Base-by-base conservation (phyloP, 2,113 vertebrate species). In the Heliornis fulica region DNA sequence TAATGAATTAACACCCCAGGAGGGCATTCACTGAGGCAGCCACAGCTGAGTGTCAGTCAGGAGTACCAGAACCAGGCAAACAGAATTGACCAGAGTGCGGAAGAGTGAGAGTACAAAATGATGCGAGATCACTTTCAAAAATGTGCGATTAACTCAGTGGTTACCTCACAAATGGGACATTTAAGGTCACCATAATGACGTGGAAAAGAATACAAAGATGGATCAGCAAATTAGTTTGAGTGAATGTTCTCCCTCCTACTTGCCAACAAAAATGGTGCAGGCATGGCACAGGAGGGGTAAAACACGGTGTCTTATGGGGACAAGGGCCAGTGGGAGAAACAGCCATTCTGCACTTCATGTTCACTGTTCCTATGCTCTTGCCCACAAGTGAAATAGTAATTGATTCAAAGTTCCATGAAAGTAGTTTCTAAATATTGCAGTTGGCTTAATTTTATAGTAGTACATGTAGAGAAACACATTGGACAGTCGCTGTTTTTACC, bases 181-280 rank as follows among this genome's bases (percentile, higher is more conserved):
- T 59, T 57, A 45, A 53, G 41, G 72, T 61, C 81, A 61, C 28
- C 6, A 15, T 56, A 77, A 60, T 11, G 26, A 81, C 18, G 17
- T 81, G 57, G 36, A 63, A 61, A 68, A 74, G 26, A 81, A 71
- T 23, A 41, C 4, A 28, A 36, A 36, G 45, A 43, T 34, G 26
- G 51, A 45, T 21, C 40, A 56, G 15, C 23, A 48, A 48, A 81
- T 31, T 20, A 31, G 23, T 45, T 43, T n/a, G 31, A 51, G 28
- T 22, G 64, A 75, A 54, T 23, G 23, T 10, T 40, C 32, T 19
- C 32, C 25, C 18, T 74, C 41, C 11, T 25, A 10, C 36, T 25
- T 0, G 1, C 20, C 0, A 2, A 53, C 9, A 15, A 53, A 53
- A 34, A 29, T 1, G 31, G 31, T 21, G 32, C 31, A 13, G 43